Evolutionary conservation across 2,797 vertebrate species (phyloP), one percentile per base, ranked within the genome.

Genomic region (Lates japonicus): DNA sequence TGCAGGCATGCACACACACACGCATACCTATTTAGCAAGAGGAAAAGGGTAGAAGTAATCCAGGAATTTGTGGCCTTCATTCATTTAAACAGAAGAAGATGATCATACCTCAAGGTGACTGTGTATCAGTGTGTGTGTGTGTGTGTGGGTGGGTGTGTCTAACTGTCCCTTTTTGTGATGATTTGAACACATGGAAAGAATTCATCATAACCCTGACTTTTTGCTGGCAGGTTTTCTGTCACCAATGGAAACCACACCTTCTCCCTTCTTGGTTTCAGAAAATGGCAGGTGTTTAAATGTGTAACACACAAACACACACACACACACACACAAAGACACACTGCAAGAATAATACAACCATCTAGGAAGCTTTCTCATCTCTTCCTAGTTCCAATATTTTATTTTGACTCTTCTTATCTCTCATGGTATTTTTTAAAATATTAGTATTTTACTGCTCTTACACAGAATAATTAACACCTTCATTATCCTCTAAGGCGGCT

Each of bases 161-260:
- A 7, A 41, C 22, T 58, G 61, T 54, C 33, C 20, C 48, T 35
- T 61, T 46, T 44, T 42, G 46, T 35, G 66, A 74, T 58, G 68
- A 69, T 33, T 76, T 83, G 8, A 71, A 66, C 65, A 77, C 48
- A 14, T 74, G 62, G 80, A 84, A 79, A 59, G 17, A 70, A 60
- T 70, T 70, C 51, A 19, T 59, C 69, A 33, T 20, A 62, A 61
- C 41, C 35, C 7, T 71, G 12, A 66, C 48, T 71, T 17, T 68
- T 35, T 82, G 31, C 10, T 73, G 49, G 59, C 81, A 79, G 79
- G 64, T 84, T 64, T 63, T 74, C 57, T 44, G 51, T 49, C 64
- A 41, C 22, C 73, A 60, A 0, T 78, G 66, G 70, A 75, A 80
- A 57, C 31, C 59, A 61, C 31, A 4, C 60, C 66, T 17, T 41